Percentiles rank a stretch among this genome's conserved stretches.
These are phyloP conservation scores for Lepidothrix coronata DNA, from an alignment of 2,113 vertebrate species.

Conservation along the genomic window DNA sequence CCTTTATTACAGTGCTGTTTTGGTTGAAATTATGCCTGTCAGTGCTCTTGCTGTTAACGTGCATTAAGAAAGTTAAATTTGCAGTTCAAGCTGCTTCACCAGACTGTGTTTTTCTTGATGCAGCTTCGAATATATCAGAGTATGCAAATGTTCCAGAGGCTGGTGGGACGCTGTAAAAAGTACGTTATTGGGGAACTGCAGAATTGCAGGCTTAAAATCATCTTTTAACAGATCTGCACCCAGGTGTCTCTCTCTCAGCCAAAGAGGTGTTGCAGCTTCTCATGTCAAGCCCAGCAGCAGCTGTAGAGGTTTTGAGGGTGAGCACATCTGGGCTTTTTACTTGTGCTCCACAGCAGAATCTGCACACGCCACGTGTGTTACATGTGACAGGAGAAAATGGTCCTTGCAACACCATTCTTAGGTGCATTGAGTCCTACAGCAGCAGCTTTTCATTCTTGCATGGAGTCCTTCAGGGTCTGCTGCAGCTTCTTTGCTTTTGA, in stretches of 20 bases:
- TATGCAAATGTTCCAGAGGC: neutral
- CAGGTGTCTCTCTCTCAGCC: neutral
- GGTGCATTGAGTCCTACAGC: neutral
- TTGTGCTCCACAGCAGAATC: fast-evolving
- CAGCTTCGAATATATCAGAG: neutral
- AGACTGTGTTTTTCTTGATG: conserved; percentile 26
- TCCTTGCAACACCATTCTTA: neutral
- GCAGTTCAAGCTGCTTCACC: conserved; percentile 34
- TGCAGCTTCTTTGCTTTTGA: neutral
- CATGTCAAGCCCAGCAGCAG: neutral
- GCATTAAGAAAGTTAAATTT: conserved; percentile 35
- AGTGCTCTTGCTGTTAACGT: neutral
- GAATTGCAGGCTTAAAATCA: neutral
- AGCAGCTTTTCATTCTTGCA: neutral
- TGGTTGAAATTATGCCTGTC: conserved; percentile 16
- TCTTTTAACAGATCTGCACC: neutral
- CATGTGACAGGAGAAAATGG: neutral
- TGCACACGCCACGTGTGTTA: neutral
- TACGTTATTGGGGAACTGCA: neutral
- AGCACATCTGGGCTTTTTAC: neutral
- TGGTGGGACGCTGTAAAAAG: neutral
- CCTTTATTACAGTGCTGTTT: conserved; percentile 42
- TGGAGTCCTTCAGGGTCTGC: neutral
- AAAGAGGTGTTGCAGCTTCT: neutral
- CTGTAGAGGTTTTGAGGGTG: neutral